Evolutionary conservation across 2,113 vertebrate species (phyloP).

Genomic region (Malurus elegans): DNA sequence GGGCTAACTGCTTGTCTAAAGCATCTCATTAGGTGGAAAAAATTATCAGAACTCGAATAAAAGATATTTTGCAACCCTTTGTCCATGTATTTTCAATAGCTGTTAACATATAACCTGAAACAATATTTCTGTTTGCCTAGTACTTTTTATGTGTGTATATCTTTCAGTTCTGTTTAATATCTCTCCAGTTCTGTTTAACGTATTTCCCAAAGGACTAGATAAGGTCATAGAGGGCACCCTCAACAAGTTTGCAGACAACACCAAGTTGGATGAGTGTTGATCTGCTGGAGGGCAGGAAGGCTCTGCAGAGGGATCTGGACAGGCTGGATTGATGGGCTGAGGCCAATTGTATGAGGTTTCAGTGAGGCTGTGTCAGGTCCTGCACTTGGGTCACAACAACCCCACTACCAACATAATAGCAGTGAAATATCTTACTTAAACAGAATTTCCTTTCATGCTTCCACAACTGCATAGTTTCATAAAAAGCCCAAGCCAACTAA

Average conservation of each 20-base stretch:
- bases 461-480: neutral
- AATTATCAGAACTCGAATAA: neutral
- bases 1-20: neutral
- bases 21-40: neutral
- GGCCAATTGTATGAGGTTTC: fast-evolving
- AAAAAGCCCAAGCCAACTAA: neutral
- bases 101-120: neutral
- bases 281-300: neutral
- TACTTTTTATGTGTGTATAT: neutral
- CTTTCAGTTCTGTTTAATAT: neutral
- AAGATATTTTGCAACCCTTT: neutral
- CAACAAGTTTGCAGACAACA: neutral
- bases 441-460: neutral
- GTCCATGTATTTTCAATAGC: neutral
- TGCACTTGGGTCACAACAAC: neutral
- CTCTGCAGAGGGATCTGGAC: neutral
- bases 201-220: neutral
- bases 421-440: neutral
- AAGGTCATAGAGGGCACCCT: neutral
- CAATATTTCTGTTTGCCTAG: neutral
- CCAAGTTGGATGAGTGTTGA: neutral
- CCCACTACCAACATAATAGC: neutral
- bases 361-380: fast-evolving
- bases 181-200: neutral
- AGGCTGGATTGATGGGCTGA: fast-evolving